phyloP scores from a whole-genome alignment of 2,113 vertebrate genomes.

The Andinoacara biseriatus region DNA sequence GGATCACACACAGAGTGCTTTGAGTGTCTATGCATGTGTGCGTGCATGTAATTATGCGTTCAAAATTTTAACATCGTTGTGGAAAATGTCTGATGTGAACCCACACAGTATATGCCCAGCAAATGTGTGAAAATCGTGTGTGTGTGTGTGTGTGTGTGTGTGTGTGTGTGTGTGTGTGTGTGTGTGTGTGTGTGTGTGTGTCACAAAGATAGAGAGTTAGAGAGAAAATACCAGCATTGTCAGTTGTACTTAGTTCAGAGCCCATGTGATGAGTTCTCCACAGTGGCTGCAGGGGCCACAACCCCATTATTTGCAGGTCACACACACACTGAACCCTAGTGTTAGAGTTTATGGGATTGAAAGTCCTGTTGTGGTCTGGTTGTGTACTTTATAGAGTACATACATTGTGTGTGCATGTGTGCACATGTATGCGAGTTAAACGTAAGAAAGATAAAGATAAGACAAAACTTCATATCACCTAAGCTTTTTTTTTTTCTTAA shows the following conservation, averaged over 20 bases:
- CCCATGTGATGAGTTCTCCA: slow-evolving; percentile 50
- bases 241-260: slow-evolving; percentile 47
- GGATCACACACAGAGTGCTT: neutral
- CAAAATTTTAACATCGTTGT: slow-evolving; percentile 3
- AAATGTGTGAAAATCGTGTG: neutral
- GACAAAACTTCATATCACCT: neutral
- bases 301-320: slow-evolving; percentile 48
- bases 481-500: neutral
- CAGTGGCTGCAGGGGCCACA: slow-evolving; percentile 28
- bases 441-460: accelerated
- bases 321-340: slow-evolving; percentile 16
- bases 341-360: slow-evolving; percentile 1
- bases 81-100: neutral
- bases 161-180: neutral
- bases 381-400: slow-evolving; percentile 22
- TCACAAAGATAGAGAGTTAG: neutral
- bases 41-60: neutral
- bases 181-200: neutral
- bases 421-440: neutral
- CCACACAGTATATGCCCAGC: neutral
- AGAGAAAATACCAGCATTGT: slow-evolving; percentile 17
- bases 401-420: neutral
- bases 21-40: neutral
- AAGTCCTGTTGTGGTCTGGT: neutral
- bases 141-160: neutral